Percentiles rank a stretch among this genome's conserved stretches.
Conservation (phyloP, 2,113 vertebrate genomes). For the Rhinoptilus africanus region DNA sequence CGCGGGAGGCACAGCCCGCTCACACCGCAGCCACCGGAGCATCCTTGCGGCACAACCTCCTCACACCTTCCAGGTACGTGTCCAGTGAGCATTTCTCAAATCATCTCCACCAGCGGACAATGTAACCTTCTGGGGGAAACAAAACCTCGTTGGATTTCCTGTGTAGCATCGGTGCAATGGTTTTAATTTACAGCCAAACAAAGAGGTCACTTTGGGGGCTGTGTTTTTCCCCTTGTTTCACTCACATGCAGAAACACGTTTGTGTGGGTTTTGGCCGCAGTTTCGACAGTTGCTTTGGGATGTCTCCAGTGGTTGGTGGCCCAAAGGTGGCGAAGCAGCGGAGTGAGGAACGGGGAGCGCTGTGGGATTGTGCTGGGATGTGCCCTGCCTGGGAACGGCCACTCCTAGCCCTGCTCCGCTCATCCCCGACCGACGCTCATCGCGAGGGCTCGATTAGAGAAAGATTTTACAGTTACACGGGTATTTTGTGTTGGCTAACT, state of each 20-base stretch:
- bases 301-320: not conserved
- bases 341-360: not conserved
- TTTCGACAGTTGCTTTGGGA: not conserved
- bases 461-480: not conserved
- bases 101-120: not conserved
- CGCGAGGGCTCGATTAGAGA: not conserved
- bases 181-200: not conserved
- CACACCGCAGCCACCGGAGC: accelerated
- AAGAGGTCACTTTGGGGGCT: not conserved
- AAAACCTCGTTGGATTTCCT: not conserved
- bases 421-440: accelerated
- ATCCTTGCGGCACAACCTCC: not conserved
- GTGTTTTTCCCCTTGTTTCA: not conserved
- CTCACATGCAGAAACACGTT: not conserved
- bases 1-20: not conserved
- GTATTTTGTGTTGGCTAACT: not conserved
- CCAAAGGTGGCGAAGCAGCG: not conserved
- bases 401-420: not conserved
- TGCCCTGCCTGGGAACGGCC: accelerated
- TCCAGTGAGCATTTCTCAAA: not conserved
- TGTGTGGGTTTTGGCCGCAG: not conserved
- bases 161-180: not conserved
- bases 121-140: not conserved
- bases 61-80: not conserved
- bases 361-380: not conserved